Evolutionary conservation across 2,113 vertebrate species (phyloP).

Genomic region (Sorex fumeus): DNA sequence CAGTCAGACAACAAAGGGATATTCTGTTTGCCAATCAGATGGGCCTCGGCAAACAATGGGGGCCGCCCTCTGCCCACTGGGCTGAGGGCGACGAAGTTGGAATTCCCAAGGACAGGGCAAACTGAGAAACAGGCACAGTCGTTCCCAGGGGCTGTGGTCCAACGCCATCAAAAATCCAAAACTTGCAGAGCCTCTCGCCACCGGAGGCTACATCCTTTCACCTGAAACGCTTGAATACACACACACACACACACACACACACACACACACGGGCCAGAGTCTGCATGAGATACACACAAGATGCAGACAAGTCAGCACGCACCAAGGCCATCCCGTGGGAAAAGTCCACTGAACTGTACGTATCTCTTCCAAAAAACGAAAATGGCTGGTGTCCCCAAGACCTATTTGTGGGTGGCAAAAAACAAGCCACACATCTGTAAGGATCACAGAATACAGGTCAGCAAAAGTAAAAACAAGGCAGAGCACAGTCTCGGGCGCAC

Average conservation of each 20-base stretch:
- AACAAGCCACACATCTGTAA: not conserved
- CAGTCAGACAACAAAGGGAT: slow-evolving; percentile 6
- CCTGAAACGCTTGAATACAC: too few relatives aligned
- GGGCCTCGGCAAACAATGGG: not conserved
- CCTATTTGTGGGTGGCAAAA: not conserved
- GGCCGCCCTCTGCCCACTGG: not conserved
- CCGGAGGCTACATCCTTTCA: not conserved
- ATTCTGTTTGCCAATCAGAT: slow-evolving; percentile 3
- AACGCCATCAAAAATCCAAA: not conserved
- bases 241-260: not conserved
- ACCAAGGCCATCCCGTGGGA: not conserved
- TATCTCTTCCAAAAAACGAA: not conserved
- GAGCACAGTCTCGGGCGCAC: too few relatives aligned
- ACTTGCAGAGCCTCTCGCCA: not conserved
- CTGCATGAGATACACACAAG: not conserved
- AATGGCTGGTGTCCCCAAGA: not conserved
- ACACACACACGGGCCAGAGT: not conserved
- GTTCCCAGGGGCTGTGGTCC: not conserved
- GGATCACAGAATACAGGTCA: not conserved
- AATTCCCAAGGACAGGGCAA: not conserved
- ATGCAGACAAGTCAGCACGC: not conserved
- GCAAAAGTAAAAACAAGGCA: not conserved
- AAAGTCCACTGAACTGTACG: not conserved
- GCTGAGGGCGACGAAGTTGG: not conserved
- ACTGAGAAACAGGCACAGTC: too few relatives aligned